These are phyloP conservation scores for Labia minor DNA, from an alignment of 2,888 invertebrate genomes.

Conservation along the genomic window DNA sequence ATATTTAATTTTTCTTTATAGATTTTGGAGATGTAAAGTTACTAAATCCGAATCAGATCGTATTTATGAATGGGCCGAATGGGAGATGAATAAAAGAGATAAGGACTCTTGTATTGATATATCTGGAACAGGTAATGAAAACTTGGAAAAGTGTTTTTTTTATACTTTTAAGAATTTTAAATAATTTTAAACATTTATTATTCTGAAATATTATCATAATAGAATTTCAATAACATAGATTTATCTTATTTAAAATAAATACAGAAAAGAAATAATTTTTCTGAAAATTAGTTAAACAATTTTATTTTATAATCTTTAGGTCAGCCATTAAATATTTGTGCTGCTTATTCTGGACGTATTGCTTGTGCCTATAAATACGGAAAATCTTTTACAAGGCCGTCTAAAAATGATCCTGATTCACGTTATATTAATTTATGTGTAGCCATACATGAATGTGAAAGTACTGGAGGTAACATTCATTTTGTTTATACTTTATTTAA, in stretches of 20 bases:
- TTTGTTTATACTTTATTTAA: not conserved
- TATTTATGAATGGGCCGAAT: constrained; percentile 70
- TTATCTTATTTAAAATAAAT: no score
- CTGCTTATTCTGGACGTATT: constrained; percentile 93
- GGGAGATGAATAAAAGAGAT: constrained; percentile 73
- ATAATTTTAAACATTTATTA: no score
- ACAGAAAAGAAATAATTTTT: no score
- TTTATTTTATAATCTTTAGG: no score
- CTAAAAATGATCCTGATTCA: constrained; percentile 62
- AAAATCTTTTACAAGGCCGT: constrained; percentile 73
- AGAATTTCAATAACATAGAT: no score
- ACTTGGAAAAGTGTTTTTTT: no score
- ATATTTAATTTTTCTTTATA: constrained; percentile 30
- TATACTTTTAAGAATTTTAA: no score
- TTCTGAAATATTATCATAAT: no score
- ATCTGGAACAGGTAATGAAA: constrained; percentile 49
- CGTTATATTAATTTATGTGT: constrained; percentile 84
- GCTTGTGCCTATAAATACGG: constrained; percentile 96
- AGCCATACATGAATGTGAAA: constrained; percentile 97
- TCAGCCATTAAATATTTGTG: constrained; percentile 84
- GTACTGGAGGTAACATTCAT: constrained; percentile 74
- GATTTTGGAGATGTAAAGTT: constrained; percentile 77
- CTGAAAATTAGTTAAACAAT: no score
- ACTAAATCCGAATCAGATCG: constrained; percentile 40
- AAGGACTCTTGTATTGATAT: constrained; percentile 59